phyloP scores from a whole-genome alignment of 2,113 vertebrate genomes.

The Leucosticte australis region DNA sequence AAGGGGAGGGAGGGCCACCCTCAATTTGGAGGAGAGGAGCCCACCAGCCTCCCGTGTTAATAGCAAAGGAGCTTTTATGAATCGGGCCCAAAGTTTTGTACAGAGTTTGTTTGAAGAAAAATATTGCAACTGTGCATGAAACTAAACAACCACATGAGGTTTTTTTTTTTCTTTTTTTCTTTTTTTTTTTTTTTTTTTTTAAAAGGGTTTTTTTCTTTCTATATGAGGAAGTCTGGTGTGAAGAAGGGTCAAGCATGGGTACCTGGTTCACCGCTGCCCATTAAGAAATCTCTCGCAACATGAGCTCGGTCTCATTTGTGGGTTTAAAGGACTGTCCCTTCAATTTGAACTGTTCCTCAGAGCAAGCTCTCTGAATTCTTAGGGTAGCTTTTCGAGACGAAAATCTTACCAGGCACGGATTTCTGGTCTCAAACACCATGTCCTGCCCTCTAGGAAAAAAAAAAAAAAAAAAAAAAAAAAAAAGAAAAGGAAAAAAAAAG shows the following conservation, averaged over 20 bases:
- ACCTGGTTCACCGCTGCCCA: conserved; percentile 72
- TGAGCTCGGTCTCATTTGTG: conserved; percentile 33
- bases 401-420: conserved; percentile 73
- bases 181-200: neutral
- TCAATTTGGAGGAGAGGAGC: conserved; percentile 15
- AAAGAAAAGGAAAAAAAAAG: conserved; percentile 13
- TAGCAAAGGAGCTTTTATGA: conserved; percentile 80
- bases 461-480: neutral
- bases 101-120: conserved; percentile 77
- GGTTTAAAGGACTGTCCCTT: conserved; percentile 51
- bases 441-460: conserved; percentile 68
- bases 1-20: neutral
- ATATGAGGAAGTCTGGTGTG: conserved; percentile 76
- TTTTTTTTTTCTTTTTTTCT: conserved; percentile 41
- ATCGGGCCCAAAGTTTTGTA: conserved; percentile 83
- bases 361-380: conserved; percentile 70
- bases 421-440: conserved; percentile 78
- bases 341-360: conserved; percentile 52
- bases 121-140: conserved; percentile 80
- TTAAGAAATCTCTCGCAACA: conserved; percentile 44
- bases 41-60: conserved; percentile 77
- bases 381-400: conserved; percentile 67
- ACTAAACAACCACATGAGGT: conserved; percentile 79
- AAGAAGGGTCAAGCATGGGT: conserved; percentile 77
- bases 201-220: conserved; percentile 60